These are phyloP conservation scores for Aramus guarauna DNA, from an alignment of 2,113 vertebrate species.

Conservation along the genomic window DNA sequence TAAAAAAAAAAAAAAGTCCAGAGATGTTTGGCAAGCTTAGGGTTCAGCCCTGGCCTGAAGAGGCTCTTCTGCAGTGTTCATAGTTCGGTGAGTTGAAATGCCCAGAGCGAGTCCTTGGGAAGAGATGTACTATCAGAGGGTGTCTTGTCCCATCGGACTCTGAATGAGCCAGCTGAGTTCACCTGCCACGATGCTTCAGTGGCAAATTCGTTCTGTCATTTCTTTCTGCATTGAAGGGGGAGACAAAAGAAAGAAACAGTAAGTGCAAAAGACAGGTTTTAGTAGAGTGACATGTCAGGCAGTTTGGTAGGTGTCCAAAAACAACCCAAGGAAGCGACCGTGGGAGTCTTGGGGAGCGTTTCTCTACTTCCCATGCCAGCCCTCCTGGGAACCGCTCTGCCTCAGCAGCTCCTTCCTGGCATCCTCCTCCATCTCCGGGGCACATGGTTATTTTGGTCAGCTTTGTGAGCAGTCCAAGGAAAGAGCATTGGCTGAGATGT, in stretches of 20 bases:
- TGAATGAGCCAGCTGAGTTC: background rate
- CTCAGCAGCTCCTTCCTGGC: slow-evolving; percentile 15
- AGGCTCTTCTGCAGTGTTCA: slow-evolving; percentile 5
- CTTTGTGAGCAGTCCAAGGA: background rate
- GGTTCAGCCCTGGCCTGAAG: background rate
- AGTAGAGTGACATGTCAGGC: background rate
- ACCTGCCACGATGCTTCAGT: slow-evolving; percentile 34
- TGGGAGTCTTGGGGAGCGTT: background rate
- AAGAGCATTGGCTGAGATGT: background rate
- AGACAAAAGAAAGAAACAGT: slow-evolving; percentile 21
- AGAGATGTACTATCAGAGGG: background rate
- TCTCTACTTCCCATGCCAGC: background rate
- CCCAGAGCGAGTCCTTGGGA: background rate
- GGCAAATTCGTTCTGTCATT: slow-evolving; percentile 93
- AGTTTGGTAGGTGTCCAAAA: background rate
- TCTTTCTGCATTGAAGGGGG: slow-evolving; percentile 77
- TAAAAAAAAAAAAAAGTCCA: background rate
- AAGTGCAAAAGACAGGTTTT: background rate
- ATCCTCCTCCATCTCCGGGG: background rate
- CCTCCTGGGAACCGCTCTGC: slow-evolving; percentile 3
- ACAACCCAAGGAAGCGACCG: background rate
- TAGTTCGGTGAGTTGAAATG: background rate
- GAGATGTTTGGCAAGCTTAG: background rate
- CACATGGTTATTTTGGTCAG: background rate
- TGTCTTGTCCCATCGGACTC: background rate